Conservation (phyloP, 1,140 invertebrate genomes). For the Drosophila melanica region DNA sequence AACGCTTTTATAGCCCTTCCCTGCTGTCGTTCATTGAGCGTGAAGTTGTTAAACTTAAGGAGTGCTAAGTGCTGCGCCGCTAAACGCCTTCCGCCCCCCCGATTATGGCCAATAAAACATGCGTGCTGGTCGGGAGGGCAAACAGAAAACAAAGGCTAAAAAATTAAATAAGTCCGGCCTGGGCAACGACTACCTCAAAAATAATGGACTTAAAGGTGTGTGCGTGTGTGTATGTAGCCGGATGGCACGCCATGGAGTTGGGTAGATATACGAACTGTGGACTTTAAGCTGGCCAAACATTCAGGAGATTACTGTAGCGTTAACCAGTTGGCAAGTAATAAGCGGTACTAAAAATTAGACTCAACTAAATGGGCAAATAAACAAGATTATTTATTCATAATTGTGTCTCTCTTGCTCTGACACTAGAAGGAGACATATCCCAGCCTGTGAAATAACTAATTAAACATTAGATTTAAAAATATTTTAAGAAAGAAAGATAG, state of each 20-base stretch:
- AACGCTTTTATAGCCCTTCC: constrained; percentile 57
- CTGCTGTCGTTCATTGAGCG: constrained; percentile 66
- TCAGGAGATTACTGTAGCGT: constrained; percentile 15
- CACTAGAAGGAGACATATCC: too few species aligned
- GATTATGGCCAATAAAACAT: constrained; percentile 74
- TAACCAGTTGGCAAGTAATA: constrained; percentile 7
- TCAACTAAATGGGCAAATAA: constrained; percentile 1
- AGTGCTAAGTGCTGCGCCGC: constrained; percentile 71
- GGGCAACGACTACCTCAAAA: constrained; percentile 31
- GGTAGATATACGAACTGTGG: constrained; percentile 16
- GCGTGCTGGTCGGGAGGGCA: constrained; percentile 23
- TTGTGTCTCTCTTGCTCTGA: too few species aligned
- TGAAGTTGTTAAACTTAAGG: constrained; percentile 82
- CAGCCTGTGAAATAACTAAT: too few species aligned
- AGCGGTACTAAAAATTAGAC: neutral
- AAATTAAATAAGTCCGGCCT: constrained; percentile 60
- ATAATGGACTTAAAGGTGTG: constrained; percentile 8
- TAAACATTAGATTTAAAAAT: too few species aligned
- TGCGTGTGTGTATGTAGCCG: constrained; percentile 7
- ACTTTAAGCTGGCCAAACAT: constrained; percentile 16
- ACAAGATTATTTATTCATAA: neutral
- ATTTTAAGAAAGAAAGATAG: too few species aligned
- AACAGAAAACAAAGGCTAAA: constrained; percentile 31
- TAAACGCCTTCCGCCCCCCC: constrained; percentile 1
- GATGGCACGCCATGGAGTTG: constrained; percentile 4